phyloP scores from a whole-genome alignment of 2,888 invertebrate genomes.

The Eumacrocentrus americanus region DNA sequence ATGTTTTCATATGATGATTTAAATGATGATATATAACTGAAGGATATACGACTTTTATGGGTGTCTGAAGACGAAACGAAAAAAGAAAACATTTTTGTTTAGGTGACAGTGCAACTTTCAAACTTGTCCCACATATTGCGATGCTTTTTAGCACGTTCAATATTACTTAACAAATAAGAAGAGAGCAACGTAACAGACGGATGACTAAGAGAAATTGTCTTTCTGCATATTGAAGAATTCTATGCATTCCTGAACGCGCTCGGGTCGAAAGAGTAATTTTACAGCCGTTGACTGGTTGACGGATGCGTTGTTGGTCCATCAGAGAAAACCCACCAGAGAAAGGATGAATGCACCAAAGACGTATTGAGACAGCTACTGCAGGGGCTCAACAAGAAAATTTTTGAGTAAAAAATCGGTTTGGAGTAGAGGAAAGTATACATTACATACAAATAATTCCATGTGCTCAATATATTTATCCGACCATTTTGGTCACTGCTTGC shows the following conservation, averaged over 20 bases:
- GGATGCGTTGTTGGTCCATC: conserved; percentile 3
- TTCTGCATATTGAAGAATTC: conserved; percentile 32
- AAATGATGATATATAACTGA: background rate
- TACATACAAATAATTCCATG: background rate
- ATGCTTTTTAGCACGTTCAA: background rate
- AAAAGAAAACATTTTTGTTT: no score
- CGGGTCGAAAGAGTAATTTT: conserved; percentile 9
- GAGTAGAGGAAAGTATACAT: no score
- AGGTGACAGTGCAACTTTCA: no score
- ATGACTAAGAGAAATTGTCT: conserved; percentile 26
- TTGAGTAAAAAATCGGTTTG: no score
- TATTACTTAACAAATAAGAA: background rate
- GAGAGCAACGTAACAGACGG: conserved; percentile 13
- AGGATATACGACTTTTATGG: no score
- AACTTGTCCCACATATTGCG: background rate
- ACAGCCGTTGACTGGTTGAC: conserved; percentile 8
- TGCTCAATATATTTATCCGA: conserved; percentile 15
- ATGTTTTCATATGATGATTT: background rate
- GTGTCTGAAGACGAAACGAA: no score
- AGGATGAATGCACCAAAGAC: background rate
- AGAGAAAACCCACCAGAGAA: background rate
- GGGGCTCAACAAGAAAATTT: no score
- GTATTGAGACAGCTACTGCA: background rate
- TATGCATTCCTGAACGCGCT: conserved; percentile 23
- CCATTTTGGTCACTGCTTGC: conserved; percentile 10